phyloP scores from a whole-genome alignment of 1,140 invertebrate genomes.

The Zeugodacus cucurbitae region DNA sequence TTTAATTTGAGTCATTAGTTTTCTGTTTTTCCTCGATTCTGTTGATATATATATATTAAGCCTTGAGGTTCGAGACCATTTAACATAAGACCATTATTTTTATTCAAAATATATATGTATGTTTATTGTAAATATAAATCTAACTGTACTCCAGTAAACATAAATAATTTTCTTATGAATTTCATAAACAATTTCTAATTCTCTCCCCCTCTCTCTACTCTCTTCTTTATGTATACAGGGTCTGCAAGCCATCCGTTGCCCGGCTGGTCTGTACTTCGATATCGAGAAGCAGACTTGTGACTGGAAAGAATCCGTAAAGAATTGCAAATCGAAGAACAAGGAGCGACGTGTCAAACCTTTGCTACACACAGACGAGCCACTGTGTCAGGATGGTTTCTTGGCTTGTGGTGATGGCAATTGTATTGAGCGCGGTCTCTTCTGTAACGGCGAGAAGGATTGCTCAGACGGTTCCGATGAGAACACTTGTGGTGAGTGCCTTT shows the following conservation, averaged over 20 bases:
- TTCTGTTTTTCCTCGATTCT: no score
- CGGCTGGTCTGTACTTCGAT: conserved; percentile 92
- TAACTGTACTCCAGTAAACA: no score
- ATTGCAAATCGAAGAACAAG: conserved; percentile 92
- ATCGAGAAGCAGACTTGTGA: conserved; percentile 97
- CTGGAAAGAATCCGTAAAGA: conserved; percentile 94
- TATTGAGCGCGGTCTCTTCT: conserved; percentile 91
- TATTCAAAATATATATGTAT: no score
- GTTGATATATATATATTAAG: no score
- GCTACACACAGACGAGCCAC: conserved; percentile 89
- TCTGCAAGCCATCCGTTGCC: conserved; percentile 91
- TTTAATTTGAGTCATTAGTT: no score
- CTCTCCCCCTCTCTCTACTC: background rate
- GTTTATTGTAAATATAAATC: no score
- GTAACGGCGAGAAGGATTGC: conserved; percentile 93
- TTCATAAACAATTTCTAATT: background rate
- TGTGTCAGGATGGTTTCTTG: conserved; percentile 86
- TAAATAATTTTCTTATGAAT: background rate
- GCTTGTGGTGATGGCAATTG: conserved; percentile 89
- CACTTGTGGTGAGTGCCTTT: conserved; percentile 81
- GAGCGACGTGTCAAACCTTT: conserved; percentile 90
- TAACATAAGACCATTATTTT: no score
- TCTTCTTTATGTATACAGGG: conserved; percentile 70
- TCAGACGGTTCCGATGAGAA: conserved; percentile 91
- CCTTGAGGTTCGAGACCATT: no score